Conservation (phyloP, 1,140 invertebrate species). For the Drosophila ercepeae region DNA sequence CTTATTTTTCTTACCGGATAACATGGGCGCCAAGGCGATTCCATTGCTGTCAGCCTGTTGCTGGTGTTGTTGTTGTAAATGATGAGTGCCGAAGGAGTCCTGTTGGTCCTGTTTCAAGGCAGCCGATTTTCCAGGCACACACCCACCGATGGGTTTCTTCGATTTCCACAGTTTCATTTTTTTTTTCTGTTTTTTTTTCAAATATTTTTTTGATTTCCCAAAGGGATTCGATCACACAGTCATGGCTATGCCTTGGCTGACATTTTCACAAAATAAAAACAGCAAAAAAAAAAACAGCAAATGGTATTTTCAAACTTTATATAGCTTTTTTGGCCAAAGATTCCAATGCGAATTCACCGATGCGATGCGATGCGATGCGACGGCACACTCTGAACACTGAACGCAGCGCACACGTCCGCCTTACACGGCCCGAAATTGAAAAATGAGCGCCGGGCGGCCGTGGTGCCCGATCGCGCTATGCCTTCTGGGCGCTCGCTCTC, state of each 20-base stretch:
- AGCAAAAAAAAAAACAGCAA: slow-evolving; percentile 12
- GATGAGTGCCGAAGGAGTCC: slow-evolving; percentile 28
- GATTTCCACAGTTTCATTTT: slow-evolving; percentile 81
- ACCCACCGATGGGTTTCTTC: slow-evolving; percentile 77
- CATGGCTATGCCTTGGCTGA: slow-evolving; percentile 27
- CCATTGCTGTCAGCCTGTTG: slow-evolving; percentile 58
- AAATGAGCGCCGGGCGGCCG: slow-evolving; percentile 40
- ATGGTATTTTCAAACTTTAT: background rate
- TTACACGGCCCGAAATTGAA: slow-evolving; percentile 65
- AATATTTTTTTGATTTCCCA: background rate
- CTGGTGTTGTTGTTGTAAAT: slow-evolving; percentile 26
- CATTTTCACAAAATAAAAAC: slow-evolving; percentile 30
- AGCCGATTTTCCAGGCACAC: slow-evolving; percentile 75
- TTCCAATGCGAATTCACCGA: slow-evolving; percentile 18
- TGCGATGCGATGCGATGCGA: slow-evolving; percentile 15
- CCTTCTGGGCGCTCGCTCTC: slow-evolving; percentile 3
- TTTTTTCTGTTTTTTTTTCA: slow-evolving; percentile 2
- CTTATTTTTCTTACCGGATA: slow-evolving; percentile 66
- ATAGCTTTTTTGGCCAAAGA: background rate
- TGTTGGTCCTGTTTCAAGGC: slow-evolving; percentile 70
- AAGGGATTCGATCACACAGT: slow-evolving; percentile 1
- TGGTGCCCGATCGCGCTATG: slow-evolving; percentile 16
- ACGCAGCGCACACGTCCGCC: slow-evolving; percentile 53
- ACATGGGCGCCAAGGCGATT: slow-evolving; percentile 75
- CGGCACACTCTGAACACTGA: slow-evolving; percentile 4